A percentile compares a stretch with the other conserved stretches of the same genome.
Evolutionary conservation across 2,113 vertebrate species (phyloP).

Genomic region (Sisor rabdophorus): DNA sequence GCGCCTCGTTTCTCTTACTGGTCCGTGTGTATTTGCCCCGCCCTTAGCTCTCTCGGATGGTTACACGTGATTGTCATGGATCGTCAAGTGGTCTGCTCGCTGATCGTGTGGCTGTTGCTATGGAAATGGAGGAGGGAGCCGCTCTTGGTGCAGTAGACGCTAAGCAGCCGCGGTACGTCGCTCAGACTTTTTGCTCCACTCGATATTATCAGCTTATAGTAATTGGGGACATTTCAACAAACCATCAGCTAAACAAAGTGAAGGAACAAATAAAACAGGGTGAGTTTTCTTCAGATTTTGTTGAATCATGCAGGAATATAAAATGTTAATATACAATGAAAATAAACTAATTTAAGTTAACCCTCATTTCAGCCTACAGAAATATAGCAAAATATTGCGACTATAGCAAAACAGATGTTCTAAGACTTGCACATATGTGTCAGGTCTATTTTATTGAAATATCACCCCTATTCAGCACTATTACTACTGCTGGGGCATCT

Average conservation of each 20-base stretch:
- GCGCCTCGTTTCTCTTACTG: conserved; percentile 26
- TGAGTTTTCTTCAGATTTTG: conserved; percentile 56
- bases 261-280: conserved; percentile 78
- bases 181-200: conserved; percentile 51
- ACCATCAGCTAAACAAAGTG: conserved; percentile 74
- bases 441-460: not conserved
- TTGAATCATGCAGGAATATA: not conserved
- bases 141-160: conserved; percentile 47
- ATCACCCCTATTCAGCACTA: too few relatives aligned
- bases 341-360: not conserved
- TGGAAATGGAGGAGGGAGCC: conserved; percentile 72
- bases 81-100: conserved; percentile 73
- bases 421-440: not conserved
- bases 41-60: conserved; percentile 46
- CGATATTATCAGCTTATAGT: conserved; percentile 81
- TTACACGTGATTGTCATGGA: conserved; percentile 82
- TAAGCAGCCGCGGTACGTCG: conserved; percentile 45
- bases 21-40: conserved; percentile 54
- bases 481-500: too few relatives aligned
- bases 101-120: conserved; percentile 72
- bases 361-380: not conserved
- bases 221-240: conserved; percentile 77
- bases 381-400: not conserved
- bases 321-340: not conserved
- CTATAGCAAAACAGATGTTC: conserved; percentile 4